Conservation (phyloP, 2,797 vertebrate species). For the Anguilla anguilla region DNA sequence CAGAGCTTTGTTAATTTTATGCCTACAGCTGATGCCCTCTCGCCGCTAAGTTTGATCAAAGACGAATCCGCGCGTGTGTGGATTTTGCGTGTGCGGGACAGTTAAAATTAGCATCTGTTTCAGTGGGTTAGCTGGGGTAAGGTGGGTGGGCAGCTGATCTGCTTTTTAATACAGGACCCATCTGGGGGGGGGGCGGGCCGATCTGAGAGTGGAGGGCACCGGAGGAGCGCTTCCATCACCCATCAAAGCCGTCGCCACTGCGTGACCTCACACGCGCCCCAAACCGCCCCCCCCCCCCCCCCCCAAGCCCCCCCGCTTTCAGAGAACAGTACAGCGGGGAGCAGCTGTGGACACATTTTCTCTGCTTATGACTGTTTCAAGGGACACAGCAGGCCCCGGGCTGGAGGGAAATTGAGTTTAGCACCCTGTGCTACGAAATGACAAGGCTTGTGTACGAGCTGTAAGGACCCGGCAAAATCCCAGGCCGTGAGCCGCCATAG, state of each 20-base stretch:
- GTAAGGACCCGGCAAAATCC: not conserved
- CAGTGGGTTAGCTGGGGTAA: slow-evolving; percentile 47
- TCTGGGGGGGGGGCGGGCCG: slow-evolving; percentile 39
- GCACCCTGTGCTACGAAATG: not conserved
- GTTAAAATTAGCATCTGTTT: slow-evolving; percentile 74
- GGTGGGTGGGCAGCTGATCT: slow-evolving; percentile 47
- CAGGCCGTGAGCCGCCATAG: not conserved
- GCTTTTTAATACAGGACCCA: slow-evolving; percentile 48
- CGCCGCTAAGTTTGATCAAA: slow-evolving; percentile 69
- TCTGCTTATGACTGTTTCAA: slow-evolving; percentile 13
- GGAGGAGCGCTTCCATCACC: not conserved
- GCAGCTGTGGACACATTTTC: slow-evolving; percentile 7
- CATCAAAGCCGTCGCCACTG: not conserved
- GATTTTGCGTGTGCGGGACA: slow-evolving; percentile 48
- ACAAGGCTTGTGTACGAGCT: not conserved
- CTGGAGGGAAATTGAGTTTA: slow-evolving; percentile 11
- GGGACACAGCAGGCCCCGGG: not conserved
- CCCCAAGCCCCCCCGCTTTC: not conserved
- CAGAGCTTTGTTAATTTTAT: not conserved
- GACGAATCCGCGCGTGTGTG: slow-evolving; percentile 59
- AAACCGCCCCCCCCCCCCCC: not conserved
- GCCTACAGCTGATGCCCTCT: slow-evolving; percentile 57
- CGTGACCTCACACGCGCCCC: not conserved
- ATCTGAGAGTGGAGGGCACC: not conserved
- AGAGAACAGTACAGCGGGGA: not conserved